phyloP scores from a whole-genome alignment of 1,140 invertebrate species.

The Drosophila lacertosa region DNA sequence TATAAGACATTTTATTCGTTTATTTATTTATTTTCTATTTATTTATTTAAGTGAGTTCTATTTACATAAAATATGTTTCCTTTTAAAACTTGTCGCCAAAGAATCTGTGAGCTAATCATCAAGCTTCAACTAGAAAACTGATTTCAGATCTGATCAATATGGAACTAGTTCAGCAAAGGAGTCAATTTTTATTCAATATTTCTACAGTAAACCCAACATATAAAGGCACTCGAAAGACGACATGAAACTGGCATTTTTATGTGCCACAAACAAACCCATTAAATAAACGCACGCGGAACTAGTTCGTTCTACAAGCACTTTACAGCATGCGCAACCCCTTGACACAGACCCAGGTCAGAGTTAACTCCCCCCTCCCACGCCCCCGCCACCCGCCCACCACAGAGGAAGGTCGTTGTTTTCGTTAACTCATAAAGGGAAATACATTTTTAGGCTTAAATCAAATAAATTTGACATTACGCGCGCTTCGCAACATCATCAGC shows the following conservation, averaged over 20 bases:
- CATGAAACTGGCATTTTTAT: background rate
- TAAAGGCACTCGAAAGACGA: background rate
- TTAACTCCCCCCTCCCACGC: background rate
- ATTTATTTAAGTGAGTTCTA: no score
- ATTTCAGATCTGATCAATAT: no score
- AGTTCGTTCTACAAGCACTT: background rate
- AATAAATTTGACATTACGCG: constrained; percentile 60
- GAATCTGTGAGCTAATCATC: no score
- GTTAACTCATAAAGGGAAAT: constrained; percentile 7
- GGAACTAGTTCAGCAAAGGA: no score
- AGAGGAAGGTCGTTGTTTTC: constrained; percentile 1
- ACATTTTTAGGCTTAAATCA: constrained; percentile 27
- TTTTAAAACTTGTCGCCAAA: no score
- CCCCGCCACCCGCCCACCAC: background rate
- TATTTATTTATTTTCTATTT: no score
- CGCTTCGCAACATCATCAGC: constrained; percentile 59
- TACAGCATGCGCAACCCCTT: background rate
- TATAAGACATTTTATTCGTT: no score
- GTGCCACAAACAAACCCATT: background rate
- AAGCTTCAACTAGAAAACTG: no score
- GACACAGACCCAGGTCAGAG: background rate
- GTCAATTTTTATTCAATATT: no score
- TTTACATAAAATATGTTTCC: no score
- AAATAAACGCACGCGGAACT: background rate
- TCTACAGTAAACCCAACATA: no score